These are phyloP conservation scores for Ophion ventricosus DNA, from an alignment of 2,888 invertebrate genomes.

Conservation along the genomic window DNA sequence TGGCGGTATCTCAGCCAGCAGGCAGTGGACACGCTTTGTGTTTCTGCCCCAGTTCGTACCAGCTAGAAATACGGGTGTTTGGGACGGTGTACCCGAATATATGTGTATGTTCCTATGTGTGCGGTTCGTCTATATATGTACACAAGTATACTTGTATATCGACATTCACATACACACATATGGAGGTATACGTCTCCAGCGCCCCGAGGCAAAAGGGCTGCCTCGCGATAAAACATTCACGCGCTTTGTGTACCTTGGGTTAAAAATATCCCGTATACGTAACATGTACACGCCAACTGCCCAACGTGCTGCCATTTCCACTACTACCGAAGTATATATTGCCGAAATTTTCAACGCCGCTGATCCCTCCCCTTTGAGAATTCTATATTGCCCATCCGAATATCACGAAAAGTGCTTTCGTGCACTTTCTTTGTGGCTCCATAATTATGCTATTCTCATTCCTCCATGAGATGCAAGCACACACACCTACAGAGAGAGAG, in stretches of 20 bases:
- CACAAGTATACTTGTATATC: constrained; percentile 46
- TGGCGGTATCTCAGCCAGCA: constrained; percentile 78
- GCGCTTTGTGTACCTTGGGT: constrained; percentile 78
- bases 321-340: constrained; percentile 30
- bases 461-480: background rate
- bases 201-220: constrained; percentile 74
- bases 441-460: constrained; percentile 32
- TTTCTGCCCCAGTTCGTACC: constrained; percentile 79
- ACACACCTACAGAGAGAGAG: background rate
- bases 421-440: constrained; percentile 42
- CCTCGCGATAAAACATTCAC: constrained; percentile 80
- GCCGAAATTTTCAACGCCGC: constrained; percentile 57
- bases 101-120: background rate
- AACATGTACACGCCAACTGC: constrained; percentile 60
- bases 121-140: constrained; percentile 67
- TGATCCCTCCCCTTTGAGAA: constrained; percentile 50
- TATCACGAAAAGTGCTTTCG: constrained; percentile 54
- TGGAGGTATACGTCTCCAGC: background rate
- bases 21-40: constrained; percentile 79
- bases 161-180: constrained; percentile 1
- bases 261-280: constrained; percentile 77
- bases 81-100: constrained; percentile 47
- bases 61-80: constrained; percentile 75
- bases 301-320: constrained; percentile 36
- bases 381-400: constrained; percentile 49